Base-by-base conservation (phyloP, 2,113 vertebrate species). In the Formicarius rufipectus region DNA sequence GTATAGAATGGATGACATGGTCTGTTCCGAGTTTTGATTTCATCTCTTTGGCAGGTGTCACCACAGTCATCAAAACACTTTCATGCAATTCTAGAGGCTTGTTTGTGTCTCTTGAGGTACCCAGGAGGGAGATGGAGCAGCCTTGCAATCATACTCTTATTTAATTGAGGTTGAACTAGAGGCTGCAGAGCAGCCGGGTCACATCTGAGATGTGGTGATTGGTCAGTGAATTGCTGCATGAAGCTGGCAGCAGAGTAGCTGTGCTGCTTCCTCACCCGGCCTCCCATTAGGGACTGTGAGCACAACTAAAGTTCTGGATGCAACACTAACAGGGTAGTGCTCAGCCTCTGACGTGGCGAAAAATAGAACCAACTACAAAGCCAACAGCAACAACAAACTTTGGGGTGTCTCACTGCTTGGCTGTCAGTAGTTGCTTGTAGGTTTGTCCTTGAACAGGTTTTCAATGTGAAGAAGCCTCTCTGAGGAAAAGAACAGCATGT, bases 401-500 rank as follows among this genome's bases (percentile, higher is more conserved):
- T 53, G 55, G 91, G 87, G 40, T 42, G 53, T 45, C 76, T 84
- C 62, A 42, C 83, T 5, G 21, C 91, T 90, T 87, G 68, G 37
- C 83, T 92, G 90, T 92, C 28, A 3, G 89, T 80, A 92, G 95
- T 74, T 82, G 78, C 80, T 76, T 55, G 73, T 79, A 56, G 73
- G 84, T 69, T 92, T 94, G 93, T 91, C 96, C 97, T 97, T 98
- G 93, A 96, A 66, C 64, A 73, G 59, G 81, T 95, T 93, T 93
- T 87, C 84, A 94, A 92, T 92, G 92, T 67, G 95, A 97, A 94
- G 83, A 94, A 91, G 39, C 42, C 49, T 96, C 91, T 87, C 52
- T 55, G 63, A 83, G 80, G 90, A 71, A 30, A 77, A 85, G 90
- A 76, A 52, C 72, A 89, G 67, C 55, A 37, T 59, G 23, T 56